Percentiles rank a stretch among this genome's conserved stretches.
phyloP scores from a whole-genome alignment of 2,797 vertebrate genomes.

The Threskiornis aethiopicus region DNA sequence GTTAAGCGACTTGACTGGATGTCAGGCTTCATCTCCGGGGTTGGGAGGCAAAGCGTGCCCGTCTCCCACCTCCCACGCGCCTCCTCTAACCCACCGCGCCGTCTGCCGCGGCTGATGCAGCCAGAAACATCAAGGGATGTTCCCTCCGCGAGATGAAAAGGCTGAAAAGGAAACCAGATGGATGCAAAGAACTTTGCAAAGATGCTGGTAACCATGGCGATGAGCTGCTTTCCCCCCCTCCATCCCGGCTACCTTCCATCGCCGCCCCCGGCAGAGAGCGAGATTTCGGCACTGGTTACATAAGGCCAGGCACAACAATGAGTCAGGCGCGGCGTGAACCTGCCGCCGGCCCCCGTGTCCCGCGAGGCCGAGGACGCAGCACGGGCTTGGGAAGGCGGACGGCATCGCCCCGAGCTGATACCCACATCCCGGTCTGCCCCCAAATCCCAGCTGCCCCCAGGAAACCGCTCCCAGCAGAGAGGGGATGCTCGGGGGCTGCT shows the following conservation, averaged over 20 bases:
- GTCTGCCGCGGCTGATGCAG: background rate
- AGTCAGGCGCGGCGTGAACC: background rate
- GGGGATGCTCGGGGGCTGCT: background rate
- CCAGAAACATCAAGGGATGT: background rate
- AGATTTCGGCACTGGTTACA: background rate
- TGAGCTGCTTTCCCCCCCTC: background rate
- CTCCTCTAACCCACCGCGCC: background rate
- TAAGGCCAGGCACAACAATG: background rate
- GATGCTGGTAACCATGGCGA: constrained; percentile 30
- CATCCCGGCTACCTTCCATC: background rate
- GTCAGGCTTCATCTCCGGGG: background rate
- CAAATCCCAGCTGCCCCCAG: background rate
- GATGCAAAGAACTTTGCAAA: background rate
- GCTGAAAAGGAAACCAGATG: background rate
- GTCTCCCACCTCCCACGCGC: background rate
- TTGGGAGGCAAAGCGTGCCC: background rate
- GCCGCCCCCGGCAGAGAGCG: background rate
- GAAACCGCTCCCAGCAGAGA: background rate
- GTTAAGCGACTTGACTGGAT: accelerated
- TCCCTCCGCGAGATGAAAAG: background rate
- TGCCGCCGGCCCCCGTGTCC: background rate
- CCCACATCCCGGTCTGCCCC: accelerated
- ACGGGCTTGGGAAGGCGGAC: accelerated
- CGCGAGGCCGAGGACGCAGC: background rate
- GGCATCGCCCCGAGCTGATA: background rate